Base-by-base conservation (phyloP, 1,140 invertebrate species). In the Sitodiplosis mosellana region DNA sequence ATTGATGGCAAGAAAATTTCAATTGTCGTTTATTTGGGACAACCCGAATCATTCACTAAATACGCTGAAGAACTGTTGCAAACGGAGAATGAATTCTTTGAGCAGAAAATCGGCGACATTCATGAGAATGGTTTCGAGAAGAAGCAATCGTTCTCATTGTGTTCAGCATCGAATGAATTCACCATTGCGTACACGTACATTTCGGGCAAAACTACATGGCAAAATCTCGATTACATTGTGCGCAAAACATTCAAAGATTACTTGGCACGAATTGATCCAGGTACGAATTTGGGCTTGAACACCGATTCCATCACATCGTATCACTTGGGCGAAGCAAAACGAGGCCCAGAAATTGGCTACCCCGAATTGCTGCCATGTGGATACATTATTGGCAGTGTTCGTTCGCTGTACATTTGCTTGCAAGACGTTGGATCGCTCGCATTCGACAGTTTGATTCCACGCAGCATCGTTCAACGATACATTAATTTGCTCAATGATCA, bases 381-480 rank as follows among this genome's bases (percentile, higher is more conserved):
- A 18, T 97, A 95, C 56, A 76, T 94, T 14, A 80, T 94, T 14
- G 90, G 90, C 14, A 86, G 89, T 54, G 79, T 83, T 11, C 75
- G 74, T 45, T 79, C 79, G 1, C 68, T 83, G 49, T 89, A 90
- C 53, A 77, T 85, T 48, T 87, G 93, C 53, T 73, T 85, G 49
- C 81, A 82, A 59, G 84, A 84, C 53, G 82, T 97, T 21, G 94
- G 95, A 52, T 87, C 88, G 50, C 69, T 98, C 45, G 87, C 89
- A 0, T 93, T 98, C 61, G 91, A 98, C 62, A 94, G 89, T 18
- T 72, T 98, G 37, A 95, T 97, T 64, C 93, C 94, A 48, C 88
- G 92, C 67, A 86, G 88, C 52, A 92, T 97, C 54, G 81, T 96
- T 45, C 89, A 96, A 68, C 79, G 92, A 63, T 89, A 91, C 55